Conservation (phyloP, 2,113 vertebrate genomes). For the Forbesichthys agassizii region DNA sequence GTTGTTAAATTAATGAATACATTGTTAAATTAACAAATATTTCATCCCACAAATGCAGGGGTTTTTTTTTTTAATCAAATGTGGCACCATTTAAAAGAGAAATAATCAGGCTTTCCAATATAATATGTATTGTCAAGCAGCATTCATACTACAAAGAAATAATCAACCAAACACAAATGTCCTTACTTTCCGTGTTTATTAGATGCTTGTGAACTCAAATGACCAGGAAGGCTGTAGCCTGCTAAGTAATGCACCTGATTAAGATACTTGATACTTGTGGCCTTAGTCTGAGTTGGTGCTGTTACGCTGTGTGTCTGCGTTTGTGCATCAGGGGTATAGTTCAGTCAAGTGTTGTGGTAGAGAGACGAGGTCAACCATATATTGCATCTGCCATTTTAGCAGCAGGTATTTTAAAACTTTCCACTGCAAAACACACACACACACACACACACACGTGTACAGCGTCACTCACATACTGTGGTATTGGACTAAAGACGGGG, state of each 20-base stretch:
- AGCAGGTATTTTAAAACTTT: constrained; percentile 50
- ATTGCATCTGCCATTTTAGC: constrained; percentile 41
- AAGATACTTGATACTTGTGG: background rate
- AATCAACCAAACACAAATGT: too few relatives aligned
- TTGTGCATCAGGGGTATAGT: background rate
- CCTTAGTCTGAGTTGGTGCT: too few relatives aligned
- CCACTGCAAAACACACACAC: constrained; percentile 25
- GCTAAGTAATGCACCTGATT: constrained; percentile 20
- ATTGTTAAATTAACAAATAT: too few relatives aligned
- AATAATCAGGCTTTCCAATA: too few relatives aligned
- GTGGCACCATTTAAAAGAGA: too few relatives aligned
- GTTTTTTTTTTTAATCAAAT: too few relatives aligned
- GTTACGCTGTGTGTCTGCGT: constrained; percentile 2
- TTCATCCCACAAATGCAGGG: too few relatives aligned
- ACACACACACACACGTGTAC: constrained; percentile 25
- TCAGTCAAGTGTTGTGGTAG: constrained; percentile 19
- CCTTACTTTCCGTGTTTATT: constrained; percentile 9
- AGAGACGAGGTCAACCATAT: constrained; percentile 22
- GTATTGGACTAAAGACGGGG: constrained; percentile 41
- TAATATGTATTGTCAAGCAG: too few relatives aligned
- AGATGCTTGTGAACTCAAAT: constrained; percentile 22
- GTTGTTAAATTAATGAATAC: too few relatives aligned
- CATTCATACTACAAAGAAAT: too few relatives aligned
- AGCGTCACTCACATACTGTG: constrained; percentile 23
- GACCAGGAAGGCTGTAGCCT: constrained; percentile 22